Base-by-base conservation (phyloP, 2,113 vertebrate species). In the Formicarius rufipectus region DNA sequence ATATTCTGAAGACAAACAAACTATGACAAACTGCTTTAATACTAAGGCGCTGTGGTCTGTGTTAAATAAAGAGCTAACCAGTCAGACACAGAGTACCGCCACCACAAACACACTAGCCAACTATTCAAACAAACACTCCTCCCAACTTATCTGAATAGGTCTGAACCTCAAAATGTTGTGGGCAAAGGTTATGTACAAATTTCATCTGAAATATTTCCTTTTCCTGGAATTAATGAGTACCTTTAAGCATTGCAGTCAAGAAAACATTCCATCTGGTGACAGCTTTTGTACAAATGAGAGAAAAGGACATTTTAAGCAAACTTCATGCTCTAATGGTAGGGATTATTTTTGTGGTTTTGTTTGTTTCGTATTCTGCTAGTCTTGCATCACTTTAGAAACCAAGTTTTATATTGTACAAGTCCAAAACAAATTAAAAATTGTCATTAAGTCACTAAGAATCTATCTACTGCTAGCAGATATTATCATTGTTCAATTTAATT, bases 191-290 rank as follows among this genome's bases (percentile, higher is more conserved):
- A 92, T 17, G 28, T 25, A 56, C 37, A 83, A 50, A 66, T 93
- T 94, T 69, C 10, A 21, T 73, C 45, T 77, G 59, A 95, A 87
- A 30, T 81, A 56, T 79, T 53, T 91, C 79, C 75, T 84, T 69
- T 44, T 44, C 31, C 67, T 85, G 58, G 83, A 68, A 55, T 94
- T 96, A 97, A 95, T 97, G 95, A 96, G 84, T 96, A 95, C 75
- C 96, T 97, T 91, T 96, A 89, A 95, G 75, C 91, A 96, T 95
- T 97, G 92, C 94, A 94, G 77, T 84, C 50, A 85, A 96, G 95
- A 93, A 89, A 42, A 58, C 62, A 84, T 96, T 92, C 89, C 47
- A 83, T 87, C 45, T 81, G 71, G 25, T 93, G 87, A 95, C 23
- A 24, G 52, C 53, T 75, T 96, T 96, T 89, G 87, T 94, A 96